Percentiles rank a stretch among this genome's conserved stretches.
phyloP scores from a whole-genome alignment of 2,888 invertebrate genomes.

The Tetheella fluctuosa region DNA sequence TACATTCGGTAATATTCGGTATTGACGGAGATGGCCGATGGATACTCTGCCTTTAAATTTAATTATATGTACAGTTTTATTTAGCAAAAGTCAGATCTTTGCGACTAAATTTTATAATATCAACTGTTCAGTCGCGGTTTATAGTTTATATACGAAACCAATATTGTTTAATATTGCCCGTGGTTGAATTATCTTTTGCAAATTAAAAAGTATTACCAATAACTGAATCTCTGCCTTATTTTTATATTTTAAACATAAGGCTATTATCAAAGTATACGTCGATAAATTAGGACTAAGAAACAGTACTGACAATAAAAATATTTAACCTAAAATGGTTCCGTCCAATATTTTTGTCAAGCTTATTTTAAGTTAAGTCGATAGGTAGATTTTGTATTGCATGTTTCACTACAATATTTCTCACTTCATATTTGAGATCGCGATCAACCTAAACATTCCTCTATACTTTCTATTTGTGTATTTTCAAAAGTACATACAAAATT shows the following conservation, averaged over 20 bases:
- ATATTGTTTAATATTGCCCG: not conserved
- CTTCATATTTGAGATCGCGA: not conserved
- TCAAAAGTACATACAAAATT: slow-evolving; percentile 25
- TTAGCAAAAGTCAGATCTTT: not conserved
- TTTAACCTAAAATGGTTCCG: not conserved
- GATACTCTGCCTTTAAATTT: not conserved
- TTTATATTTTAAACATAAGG: not conserved
- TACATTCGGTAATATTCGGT: not conserved
- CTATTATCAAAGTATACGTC: slow-evolving; percentile 9
- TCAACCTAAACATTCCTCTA: not conserved
- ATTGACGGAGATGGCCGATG: not conserved
- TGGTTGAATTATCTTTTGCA: not conserved
- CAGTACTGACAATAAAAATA: not conserved
- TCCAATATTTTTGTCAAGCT: not conserved
- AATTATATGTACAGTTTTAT: not conserved
- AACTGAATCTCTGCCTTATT: slow-evolving; percentile 5
- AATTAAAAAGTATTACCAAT: slow-evolving; percentile 27
- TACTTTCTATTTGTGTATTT: slow-evolving; percentile 28
- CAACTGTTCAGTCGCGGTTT: not conserved
- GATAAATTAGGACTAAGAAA: slow-evolving; percentile 13
- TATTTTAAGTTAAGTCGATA: no score
- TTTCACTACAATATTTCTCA: not conserved
- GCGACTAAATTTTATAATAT: not conserved
- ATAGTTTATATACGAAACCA: not conserved
- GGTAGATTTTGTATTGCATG: no score